A percentile compares a stretch with the other conserved stretches of the same genome.
Evolutionary conservation across 1,140 invertebrate genomes (phyloP).

Genomic region (Brachionus paranguensis): DNA sequence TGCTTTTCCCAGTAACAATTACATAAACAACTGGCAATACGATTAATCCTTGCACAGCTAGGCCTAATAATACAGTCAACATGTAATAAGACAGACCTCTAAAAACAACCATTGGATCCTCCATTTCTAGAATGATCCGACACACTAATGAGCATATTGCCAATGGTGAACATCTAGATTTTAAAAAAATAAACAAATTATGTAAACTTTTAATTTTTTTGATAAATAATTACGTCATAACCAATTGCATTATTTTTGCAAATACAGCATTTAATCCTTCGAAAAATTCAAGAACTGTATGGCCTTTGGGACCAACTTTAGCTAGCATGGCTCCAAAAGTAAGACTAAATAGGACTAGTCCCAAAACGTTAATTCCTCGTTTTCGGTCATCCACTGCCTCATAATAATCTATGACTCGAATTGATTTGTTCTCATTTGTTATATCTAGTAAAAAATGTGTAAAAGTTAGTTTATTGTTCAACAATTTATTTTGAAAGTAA

Average conservation of each 20-base stretch:
- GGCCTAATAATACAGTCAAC: conserved; percentile 66
- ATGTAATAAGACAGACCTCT: conserved; percentile 70
- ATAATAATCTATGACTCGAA: background rate
- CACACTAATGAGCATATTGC: conserved; percentile 78
- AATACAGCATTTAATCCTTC: conserved; percentile 42
- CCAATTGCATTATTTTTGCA: conserved; percentile 43
- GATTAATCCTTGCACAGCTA: conserved; percentile 73
- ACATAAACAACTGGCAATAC: conserved; percentile 66
- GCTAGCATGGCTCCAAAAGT: conserved; percentile 43
- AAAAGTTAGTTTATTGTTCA: no score
- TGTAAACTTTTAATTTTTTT: background rate
- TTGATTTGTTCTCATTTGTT: background rate
- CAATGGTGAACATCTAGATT: conserved; percentile 65
- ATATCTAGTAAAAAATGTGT: background rate
- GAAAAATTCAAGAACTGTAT: conserved; percentile 43
- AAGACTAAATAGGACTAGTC: conserved; percentile 44
- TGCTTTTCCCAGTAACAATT: conserved; percentile 58
- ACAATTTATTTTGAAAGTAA: no score
- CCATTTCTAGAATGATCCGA: conserved; percentile 75
- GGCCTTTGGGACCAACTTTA: conserved; percentile 43
- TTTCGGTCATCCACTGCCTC: background rate
- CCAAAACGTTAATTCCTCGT: conserved; percentile 45
- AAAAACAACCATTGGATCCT: conserved; percentile 68
- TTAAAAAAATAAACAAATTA: background rate
- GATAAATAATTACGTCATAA: conserved; percentile 41